Conservation (phyloP, 2,888 invertebrate species). For the Malthinus seriepunctatus region DNA sequence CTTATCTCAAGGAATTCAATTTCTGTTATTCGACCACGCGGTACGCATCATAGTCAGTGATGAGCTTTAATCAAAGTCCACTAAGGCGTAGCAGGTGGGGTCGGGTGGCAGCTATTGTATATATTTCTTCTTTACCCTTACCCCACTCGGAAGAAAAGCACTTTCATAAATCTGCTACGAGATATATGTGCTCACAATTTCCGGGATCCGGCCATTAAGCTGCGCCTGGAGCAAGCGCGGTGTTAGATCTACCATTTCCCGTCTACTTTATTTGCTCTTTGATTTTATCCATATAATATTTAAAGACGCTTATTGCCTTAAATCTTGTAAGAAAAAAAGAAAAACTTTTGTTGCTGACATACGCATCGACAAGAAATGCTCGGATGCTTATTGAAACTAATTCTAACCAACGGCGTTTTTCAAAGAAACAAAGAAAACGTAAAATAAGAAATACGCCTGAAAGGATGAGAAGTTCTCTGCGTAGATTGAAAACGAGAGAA, state of each 20-base stretch:
- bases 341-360: slow-evolving; percentile 21
- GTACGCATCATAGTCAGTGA: slow-evolving; percentile 33
- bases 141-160: slow-evolving; percentile 60
- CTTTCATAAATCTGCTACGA: slow-evolving; percentile 89
- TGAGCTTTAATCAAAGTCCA: slow-evolving; percentile 33
- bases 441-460: slow-evolving; percentile 39
- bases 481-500: slow-evolving; percentile 59
- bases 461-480: slow-evolving; percentile 43
- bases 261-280: slow-evolving; percentile 52
- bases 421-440: slow-evolving; percentile 37
- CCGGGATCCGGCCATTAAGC: slow-evolving; percentile 86
- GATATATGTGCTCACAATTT: slow-evolving; percentile 90
- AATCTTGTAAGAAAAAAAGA: slow-evolving; percentile 2
- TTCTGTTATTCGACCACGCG: slow-evolving; percentile 44
- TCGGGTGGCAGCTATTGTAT: slow-evolving; percentile 48
- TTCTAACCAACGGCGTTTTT: slow-evolving; percentile 20
- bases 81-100: slow-evolving; percentile 31
- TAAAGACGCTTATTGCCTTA: slow-evolving; percentile 19
- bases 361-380: slow-evolving; percentile 21
- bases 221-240: slow-evolving; percentile 51
- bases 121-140: slow-evolving; percentile 51
- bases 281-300: slow-evolving; percentile 45
- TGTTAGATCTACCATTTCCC: slow-evolving; percentile 49
- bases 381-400: slow-evolving; percentile 25
- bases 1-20: slow-evolving; percentile 49